A percentile compares a stretch with the other conserved stretches of the same genome.
phyloP scores from a whole-genome alignment of 2,888 invertebrate genomes.

The Acanthosepion esculentum region DNA sequence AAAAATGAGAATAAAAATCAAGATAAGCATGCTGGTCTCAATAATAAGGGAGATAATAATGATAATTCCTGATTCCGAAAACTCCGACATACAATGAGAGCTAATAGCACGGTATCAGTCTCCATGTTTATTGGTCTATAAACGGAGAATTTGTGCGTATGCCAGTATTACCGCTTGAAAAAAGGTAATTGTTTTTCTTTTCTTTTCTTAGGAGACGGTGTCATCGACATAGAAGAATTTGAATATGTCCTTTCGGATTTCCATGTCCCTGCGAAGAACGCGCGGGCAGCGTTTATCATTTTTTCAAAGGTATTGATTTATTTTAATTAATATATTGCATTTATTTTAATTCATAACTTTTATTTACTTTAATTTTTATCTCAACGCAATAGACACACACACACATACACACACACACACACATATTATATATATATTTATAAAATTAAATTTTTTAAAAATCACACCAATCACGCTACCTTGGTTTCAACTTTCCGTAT shows the following conservation, averaged over 20 bases:
- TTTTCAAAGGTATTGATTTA: conserved; percentile 68
- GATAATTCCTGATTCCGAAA: too few relatives aligned
- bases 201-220: conserved; percentile 66
- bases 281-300: conserved; percentile 68
- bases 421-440: not conserved
- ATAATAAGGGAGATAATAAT: too few relatives aligned
- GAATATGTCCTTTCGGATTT: conserved; percentile 73
- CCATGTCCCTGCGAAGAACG: conserved; percentile 69
- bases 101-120: too few relatives aligned
- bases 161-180: not conserved
- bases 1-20: too few relatives aligned
- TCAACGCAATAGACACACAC: not conserved
- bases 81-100: too few relatives aligned
- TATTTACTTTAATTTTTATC: not conserved
- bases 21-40: too few relatives aligned
- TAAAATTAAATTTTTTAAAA: not conserved
- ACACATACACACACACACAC: not conserved
- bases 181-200: not conserved
- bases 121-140: not conserved
- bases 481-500: too few relatives aligned
- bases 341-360: not conserved
- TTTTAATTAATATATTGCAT: not conserved
- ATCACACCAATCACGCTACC: too few relatives aligned
- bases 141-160: not conserved
- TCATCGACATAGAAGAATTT: conserved; percentile 72